A percentile compares a stretch with the other conserved stretches of the same genome.
phyloP scores from a whole-genome alignment of 2,113 vertebrate genomes.

The Asarcornis scutulata region DNA sequence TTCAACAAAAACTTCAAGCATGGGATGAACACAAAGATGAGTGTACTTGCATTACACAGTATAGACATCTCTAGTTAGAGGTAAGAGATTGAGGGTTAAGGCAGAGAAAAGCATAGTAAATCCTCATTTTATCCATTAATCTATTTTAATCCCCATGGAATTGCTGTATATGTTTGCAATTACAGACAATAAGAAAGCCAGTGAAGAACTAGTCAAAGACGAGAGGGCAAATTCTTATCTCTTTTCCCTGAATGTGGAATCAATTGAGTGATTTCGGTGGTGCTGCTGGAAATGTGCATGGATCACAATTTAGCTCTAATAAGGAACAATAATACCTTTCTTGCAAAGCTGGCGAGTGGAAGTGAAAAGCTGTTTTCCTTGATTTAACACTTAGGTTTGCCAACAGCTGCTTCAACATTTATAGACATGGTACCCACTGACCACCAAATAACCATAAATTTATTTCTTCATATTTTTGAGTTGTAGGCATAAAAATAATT shows the following conservation, averaged over 20 bases:
- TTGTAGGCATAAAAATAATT: constrained; percentile 78
- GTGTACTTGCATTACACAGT: fast-evolving
- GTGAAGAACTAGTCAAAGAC: constrained; percentile 34
- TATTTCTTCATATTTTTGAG: constrained; percentile 74
- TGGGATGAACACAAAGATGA: background rate
- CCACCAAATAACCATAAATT: constrained; percentile 80
- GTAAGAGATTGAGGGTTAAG: background rate
- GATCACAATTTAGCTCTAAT: background rate
- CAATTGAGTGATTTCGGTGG: background rate
- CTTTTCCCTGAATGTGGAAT: background rate
- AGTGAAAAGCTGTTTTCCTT: constrained; percentile 70
- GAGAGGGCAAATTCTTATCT: background rate
- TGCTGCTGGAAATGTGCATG: background rate
- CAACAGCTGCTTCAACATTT: constrained; percentile 77
- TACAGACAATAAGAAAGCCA: background rate
- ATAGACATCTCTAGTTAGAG: background rate
- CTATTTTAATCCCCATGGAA: background rate
- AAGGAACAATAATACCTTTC: constrained; percentile 28
- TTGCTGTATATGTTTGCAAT: background rate
- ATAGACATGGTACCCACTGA: constrained; percentile 75
- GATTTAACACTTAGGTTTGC: constrained; percentile 72
- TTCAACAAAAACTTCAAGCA: background rate
- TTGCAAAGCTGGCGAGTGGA: background rate
- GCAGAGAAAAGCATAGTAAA: background rate
- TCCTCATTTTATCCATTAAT: background rate